Percentiles rank a stretch among this genome's conserved stretches.
These are phyloP conservation scores for Aporophyla lueneburgensis DNA, from an alignment of 2,888 invertebrate genomes.

Conservation along the genomic window DNA sequence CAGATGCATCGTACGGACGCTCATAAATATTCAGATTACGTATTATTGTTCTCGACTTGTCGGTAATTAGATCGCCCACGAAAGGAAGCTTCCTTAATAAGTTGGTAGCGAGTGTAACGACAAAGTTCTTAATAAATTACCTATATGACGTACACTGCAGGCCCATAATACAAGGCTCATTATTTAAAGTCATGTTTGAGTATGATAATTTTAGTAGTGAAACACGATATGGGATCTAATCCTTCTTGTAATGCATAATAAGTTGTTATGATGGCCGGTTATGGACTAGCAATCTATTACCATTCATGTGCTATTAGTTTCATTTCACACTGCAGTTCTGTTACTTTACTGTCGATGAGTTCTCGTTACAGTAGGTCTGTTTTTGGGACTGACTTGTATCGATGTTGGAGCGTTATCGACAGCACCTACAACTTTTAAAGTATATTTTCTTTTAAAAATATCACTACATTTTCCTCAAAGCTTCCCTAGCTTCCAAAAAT, in stretches of 20 bases:
- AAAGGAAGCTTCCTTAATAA: conserved; percentile 86
- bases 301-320: conserved; percentile 55
- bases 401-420: neutral
- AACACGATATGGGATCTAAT: conserved; percentile 61
- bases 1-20: conserved; percentile 75
- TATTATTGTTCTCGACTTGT: conserved; percentile 89
- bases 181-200: conserved; percentile 72
- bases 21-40: conserved; percentile 90
- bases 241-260: conserved; percentile 60
- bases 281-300: conserved; percentile 52
- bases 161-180: conserved; percentile 77
- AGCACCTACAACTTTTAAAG: neutral
- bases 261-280: conserved; percentile 39
- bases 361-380: conserved; percentile 14
- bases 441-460: neutral
- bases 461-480: neutral
- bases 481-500: neutral
- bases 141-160: conserved; percentile 70
- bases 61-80: conserved; percentile 90
- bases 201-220: conserved; percentile 70
- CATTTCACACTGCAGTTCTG: conserved; percentile 47
- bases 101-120: conserved; percentile 79
- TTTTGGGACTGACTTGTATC: conserved; percentile 11
- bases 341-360: conserved; percentile 23
- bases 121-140: conserved; percentile 85